Base-by-base conservation (phyloP, 2,888 invertebrate genomes). In the Andrena praecox region DNA sequence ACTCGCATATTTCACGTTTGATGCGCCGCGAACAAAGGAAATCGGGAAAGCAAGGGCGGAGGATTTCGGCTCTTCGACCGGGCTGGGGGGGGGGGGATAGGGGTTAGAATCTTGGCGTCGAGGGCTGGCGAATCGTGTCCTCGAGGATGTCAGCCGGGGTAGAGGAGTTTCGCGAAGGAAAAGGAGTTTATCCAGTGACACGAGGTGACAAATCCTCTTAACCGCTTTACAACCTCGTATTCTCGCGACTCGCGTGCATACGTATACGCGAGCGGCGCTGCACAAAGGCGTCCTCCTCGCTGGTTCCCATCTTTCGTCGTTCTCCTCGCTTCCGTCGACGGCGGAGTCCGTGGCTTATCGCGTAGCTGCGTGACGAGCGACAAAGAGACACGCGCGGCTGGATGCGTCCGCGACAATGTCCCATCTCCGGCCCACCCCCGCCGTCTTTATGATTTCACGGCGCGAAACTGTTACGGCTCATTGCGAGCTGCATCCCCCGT, bases 1-100 rank as follows among this genome's bases (percentile, higher is more conserved):
- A 85, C 85, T 89, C 87, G 84, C 81, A 83, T 87, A 86, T 88
- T 88, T 91, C 87, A 88, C 81, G 81, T 87, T 90, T 84, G 82
- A 87, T 72, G 83, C 79, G 66, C 54, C 78, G 31, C 54, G 79
- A 79, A 77, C 82, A 82, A 78, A 82, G 77, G 73, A 63, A 62
- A 71, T 56, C 75, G 68, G 59, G 20, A 63, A 63, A 16, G 56
- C 33, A 33, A 16, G 50, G 64, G 35, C 72, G 29, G 27, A 62
- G 64, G 29, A 27, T 64, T 72, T 59, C 48, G 48, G 50, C 33
- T 10, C 10, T 20, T 24, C 2, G 24, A 2, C n/a, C 27, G 31
- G 33, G 27, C 31, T 16, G 12, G 42, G 33, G n/a, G n/a, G n/a
- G n/a, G n/a, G n/a, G n/a, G 12, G 27, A 27, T 6, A n/a, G 50